Percentiles rank a stretch among this genome's conserved stretches.
Conservation (phyloP, 64 coral and sea anemone species). For the Porites lutea region DNA sequence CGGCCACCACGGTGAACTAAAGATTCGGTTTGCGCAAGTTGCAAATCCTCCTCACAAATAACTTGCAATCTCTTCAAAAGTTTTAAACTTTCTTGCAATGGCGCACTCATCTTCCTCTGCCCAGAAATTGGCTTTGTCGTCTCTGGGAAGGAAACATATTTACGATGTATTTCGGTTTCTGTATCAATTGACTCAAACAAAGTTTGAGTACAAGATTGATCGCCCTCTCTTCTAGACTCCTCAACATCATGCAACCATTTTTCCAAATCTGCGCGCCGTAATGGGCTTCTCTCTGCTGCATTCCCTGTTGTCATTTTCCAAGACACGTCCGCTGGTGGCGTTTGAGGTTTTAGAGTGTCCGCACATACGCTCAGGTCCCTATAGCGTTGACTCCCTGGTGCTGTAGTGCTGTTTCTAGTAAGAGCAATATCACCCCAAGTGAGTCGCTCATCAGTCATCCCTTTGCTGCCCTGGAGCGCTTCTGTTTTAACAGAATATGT, state of each 20-base stretch:
- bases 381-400: neutral
- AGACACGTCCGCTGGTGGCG: neutral
- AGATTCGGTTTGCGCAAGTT: neutral
- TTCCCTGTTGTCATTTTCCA: neutral
- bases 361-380: no score
- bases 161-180: neutral
- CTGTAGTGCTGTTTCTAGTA: neutral
- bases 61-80: conserved; percentile 1
- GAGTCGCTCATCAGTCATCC: neutral
- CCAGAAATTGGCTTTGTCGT: neutral
- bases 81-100: conserved; percentile 30
- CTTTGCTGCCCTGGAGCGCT: no score
- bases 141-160: no score
- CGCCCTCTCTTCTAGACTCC: neutral
- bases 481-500: neutral
- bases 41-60: neutral
- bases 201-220: neutral
- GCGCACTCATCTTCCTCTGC: neutral
- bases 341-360: neutral
- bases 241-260: conserved; percentile 64
- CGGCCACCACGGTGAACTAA: conserved; percentile 14
- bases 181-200: neutral
- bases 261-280: neutral
- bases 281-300: neutral
- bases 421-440: conserved; percentile 39